Evolutionary conservation across 2,888 invertebrate genomes (phyloP), one percentile per base, ranked within the genome.

Genomic region (Acanthosepion esculentum): DNA sequence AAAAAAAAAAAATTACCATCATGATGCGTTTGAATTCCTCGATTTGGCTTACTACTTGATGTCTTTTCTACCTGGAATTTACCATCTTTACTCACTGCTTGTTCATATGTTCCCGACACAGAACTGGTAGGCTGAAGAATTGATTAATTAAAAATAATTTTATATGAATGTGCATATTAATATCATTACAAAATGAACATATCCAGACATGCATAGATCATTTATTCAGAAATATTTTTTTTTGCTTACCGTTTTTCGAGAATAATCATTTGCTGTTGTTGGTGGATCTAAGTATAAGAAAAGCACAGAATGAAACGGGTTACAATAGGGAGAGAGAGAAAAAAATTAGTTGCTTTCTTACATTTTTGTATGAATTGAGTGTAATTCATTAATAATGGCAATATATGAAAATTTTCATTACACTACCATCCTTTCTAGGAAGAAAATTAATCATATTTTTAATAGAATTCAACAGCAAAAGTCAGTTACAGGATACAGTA

Each of bases 11-110:
- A 95, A 97, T 96, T 97, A 98, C 99, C 99, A 98, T 99, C 99
- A 94, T 99, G 98, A 97, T 98, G 98, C 96, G 99, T 99, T 98
- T 99, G 99, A 97, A 99, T 99, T 97, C 99, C 99, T 98, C 98
- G 96, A 96, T 98, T 98, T 94, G 96, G 98, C 95, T 95, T 95
- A 59, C 95, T 95, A 48, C 95, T 95, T 50, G 96, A 95, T 18
- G 96, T 95, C 95, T 97, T 97, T 94, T 97, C 97, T 55, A 96
- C 96, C 29, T 96, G 96, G 95, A 96, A 96, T 95, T 96, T 95
- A 91, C 96, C 96, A 91, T 97, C 97, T 96, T 97, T 97, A 94
- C 95, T 96, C 78, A 96, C 95, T 92, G 96, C 96, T 94, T 96
- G 96, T 55, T 97, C 97, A 95, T 96, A 96, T 59, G 96, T 95